phyloP scores from a whole-genome alignment of 2,888 invertebrate species.

The Lithophane socia region DNA sequence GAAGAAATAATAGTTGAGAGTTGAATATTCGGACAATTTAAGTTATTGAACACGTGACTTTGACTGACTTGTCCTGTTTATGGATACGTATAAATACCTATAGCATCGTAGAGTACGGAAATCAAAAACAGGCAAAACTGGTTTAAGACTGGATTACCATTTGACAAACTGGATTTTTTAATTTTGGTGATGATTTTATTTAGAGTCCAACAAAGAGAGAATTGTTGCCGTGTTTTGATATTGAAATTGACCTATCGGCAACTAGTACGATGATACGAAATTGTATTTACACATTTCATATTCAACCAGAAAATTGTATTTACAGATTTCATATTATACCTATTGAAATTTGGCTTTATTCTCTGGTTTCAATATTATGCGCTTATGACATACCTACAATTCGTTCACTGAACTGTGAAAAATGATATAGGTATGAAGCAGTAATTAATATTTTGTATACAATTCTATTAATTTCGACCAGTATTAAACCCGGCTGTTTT shows the following conservation, averaged over 20 bases:
- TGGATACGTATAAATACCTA: neutral
- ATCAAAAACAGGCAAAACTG: too few species aligned
- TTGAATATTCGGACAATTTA: too few species aligned
- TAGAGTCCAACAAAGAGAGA: neutral
- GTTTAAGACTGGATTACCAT: neutral
- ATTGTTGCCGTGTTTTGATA: neutral
- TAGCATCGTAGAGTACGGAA: too few species aligned
- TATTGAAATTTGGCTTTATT: conserved; percentile 3
- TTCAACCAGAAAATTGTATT: neutral
- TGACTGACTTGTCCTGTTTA: too few species aligned
- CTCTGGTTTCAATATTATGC: conserved; percentile 14
- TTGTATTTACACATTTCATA: conserved; percentile 4
- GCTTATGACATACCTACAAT: neutral
- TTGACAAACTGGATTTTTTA: neutral
- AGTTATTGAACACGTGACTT: too few species aligned
- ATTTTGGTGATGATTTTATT: neutral
- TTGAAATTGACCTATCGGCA: neutral
- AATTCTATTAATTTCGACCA: neutral
- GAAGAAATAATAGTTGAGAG: neutral
- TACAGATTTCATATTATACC: neutral
- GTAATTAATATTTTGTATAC: neutral
- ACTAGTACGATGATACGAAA: conserved; percentile 2
- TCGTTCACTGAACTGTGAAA: conserved; percentile 4
- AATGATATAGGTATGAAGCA: neutral
- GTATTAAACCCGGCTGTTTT: neutral